These are phyloP conservation scores for Spermophilus dauricus DNA, from an alignment of 2,113 vertebrate genomes.

Conservation along the genomic window DNA sequence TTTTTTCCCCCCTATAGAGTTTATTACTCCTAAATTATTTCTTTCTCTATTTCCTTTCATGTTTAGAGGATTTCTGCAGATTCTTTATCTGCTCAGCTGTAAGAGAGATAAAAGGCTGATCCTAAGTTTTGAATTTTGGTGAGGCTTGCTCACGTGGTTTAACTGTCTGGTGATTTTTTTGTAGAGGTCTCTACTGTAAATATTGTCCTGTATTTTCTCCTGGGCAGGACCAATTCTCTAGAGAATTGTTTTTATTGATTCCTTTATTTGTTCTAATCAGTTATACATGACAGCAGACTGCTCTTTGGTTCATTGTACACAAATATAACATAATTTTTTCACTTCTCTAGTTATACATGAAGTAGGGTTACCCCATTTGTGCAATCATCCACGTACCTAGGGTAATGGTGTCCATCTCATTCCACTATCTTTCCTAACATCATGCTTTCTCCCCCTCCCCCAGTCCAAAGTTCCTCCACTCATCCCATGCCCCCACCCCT, in stretches of 20 bases:
- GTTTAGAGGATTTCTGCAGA: background rate
- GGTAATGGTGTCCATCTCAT: no score
- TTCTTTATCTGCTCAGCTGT: background rate
- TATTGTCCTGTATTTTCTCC: background rate
- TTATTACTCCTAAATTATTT: background rate
- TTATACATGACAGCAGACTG: no score
- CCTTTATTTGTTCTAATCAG: no score
- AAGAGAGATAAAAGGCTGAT: background rate
- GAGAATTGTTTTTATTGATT: background rate
- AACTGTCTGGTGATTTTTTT: background rate
- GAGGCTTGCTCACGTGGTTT: background rate
- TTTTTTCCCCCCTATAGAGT: background rate
- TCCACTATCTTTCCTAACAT: no score
- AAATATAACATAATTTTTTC: no score
- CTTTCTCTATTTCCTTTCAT: background rate
- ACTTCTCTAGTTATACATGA: no score
- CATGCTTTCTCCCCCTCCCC: no score
- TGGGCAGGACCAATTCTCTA: background rate
- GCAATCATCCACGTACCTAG: no score
- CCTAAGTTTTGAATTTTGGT: background rate
- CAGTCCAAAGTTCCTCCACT: no score
- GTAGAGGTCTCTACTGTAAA: background rate
- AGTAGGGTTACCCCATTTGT: no score
- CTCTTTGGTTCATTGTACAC: no score
- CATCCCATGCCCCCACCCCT: no score